Evolutionary conservation across 2,113 vertebrate genomes (phyloP).

Genomic region (Cariama cristata): DNA sequence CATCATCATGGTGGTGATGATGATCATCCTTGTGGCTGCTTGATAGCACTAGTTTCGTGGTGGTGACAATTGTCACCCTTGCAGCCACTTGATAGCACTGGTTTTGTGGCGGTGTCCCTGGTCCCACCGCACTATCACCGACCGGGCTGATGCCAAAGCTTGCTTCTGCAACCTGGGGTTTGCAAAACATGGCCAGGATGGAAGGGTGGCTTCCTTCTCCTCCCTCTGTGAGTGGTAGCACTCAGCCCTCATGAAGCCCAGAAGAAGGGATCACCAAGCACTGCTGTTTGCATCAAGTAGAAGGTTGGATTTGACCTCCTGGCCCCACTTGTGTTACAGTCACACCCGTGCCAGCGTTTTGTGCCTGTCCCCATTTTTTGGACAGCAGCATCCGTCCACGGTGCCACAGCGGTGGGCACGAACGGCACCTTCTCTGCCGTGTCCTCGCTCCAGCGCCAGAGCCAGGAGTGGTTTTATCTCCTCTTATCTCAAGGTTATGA

Average conservation of each 20-base stretch:
- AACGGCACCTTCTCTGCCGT: neutral
- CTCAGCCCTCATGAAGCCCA: neutral
- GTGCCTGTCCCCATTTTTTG: neutral
- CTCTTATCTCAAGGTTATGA: neutral
- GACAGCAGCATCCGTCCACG: fast-evolving
- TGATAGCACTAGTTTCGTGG: neutral
- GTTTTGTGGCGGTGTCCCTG: neutral
- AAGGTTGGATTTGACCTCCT: neutral
- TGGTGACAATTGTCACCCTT: neutral
- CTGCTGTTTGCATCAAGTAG: neutral
- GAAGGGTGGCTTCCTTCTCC: neutral
- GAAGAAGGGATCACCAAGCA: neutral
- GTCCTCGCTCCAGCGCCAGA: neutral
- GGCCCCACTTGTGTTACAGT: neutral
- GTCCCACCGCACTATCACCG: neutral
- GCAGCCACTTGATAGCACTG: neutral
- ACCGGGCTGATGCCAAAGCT: neutral
- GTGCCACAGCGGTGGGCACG: neutral
- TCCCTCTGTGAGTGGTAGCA: neutral
- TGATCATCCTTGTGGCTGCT: neutral
- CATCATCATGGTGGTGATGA: neutral
- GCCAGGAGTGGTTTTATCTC: neutral
- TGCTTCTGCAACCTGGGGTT: neutral
- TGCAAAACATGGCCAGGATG: neutral
- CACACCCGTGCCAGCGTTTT: fast-evolving